These are phyloP conservation scores for human (Homo sapiens) DNA, from an alignment of 2,113 vertebrate species.

Conservation along the genomic window GRCh38 chr4:149650501-149651000, in stretches of 20 bases:
- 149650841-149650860: neutral
- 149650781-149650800: neutral
- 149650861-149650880: neutral
- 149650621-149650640: too few species aligned
- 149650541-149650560: too few species aligned
- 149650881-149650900: conserved; percentile 31
- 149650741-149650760: neutral
- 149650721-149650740: neutral
- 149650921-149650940: neutral
- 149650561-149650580: too few species aligned
- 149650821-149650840: neutral
- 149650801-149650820: neutral
- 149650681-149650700: neutral
- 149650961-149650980: neutral
- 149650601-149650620: too few species aligned
- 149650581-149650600: too few species aligned
- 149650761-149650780: neutral
- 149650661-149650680: too few species aligned
- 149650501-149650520: too few species aligned
- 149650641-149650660: too few species aligned
- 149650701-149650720: neutral
- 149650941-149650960: neutral
- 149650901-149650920: neutral
- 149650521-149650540: too few species aligned
- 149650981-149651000: neutral